Evolutionary conservation across 1,140 invertebrate genomes (phyloP), one percentile per base, ranked within the genome.

Genomic region (Pantala flavescens): DNA sequence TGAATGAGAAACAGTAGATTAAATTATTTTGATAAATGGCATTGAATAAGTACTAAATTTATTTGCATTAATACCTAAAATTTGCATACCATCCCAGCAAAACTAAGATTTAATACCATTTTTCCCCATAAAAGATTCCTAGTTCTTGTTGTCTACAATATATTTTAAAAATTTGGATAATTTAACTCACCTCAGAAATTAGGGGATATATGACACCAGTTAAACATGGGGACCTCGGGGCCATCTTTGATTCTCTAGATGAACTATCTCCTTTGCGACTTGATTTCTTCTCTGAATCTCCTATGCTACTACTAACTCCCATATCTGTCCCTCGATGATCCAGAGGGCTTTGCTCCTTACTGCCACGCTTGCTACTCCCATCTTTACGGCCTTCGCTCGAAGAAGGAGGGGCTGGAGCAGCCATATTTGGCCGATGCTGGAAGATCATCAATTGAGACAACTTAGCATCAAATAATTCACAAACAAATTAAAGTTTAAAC

Each of bases 181-280:
- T 12, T 5, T 43, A 7, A 80, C 76, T 82, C 84, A 90, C 89
- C 84, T 91, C 89, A 77, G 85, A 85, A 78, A 91, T 85, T 73
- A 91, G 82, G 75, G 90, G 89, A 82, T 88, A 86, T 74, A 91
- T 88, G 76, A 90, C 85, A 73, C 83, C 81, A 70, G 85, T 85
- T 71, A 90, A 82, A 76, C 85, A 84, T 19, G 84, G 82, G 74
- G 85, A 85, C 74, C 83, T 81, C 43, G 80, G 79, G 81, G 82
- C 75, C 73, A 82, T 74, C 76, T 80, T 84, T 84, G 82, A 77
- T 80, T 80, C 79, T 83, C 83, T 70, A 80, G 82, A 71, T 79
- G 82, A 77, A 79, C 81, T 28, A 76, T 75, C 73, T n/a, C 76
- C 72, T 72, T 76, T 78, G 71, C 80, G 71, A 73, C 80, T 80